These are phyloP conservation scores for Acanthaster planci DNA, from an alignment of 35 echinoderm and acorn worm genomes.

Conservation along the genomic window DNA sequence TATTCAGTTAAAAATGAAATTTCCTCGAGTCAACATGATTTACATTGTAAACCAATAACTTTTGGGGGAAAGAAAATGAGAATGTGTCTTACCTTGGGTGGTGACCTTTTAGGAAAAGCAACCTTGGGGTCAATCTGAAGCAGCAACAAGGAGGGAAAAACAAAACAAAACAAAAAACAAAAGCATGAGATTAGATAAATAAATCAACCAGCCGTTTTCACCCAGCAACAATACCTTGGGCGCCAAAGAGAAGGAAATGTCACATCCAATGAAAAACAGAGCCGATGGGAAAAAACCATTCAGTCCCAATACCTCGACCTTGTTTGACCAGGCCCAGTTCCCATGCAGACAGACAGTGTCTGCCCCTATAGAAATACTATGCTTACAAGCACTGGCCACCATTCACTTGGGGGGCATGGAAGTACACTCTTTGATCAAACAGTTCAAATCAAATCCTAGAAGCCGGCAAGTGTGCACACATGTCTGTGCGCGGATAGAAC, in stretches of 20 bases:
- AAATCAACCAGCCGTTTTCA: neutral
- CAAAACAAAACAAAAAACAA: neutral
- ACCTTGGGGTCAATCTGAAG: slow-evolving; percentile 77
- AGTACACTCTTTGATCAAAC: too few relatives aligned
- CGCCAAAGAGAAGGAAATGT: neutral
- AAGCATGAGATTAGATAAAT: neutral
- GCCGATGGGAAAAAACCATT: neutral
- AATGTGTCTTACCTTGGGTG: slow-evolving; percentile 54
- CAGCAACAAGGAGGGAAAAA: neutral
- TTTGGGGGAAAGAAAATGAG: too few relatives aligned
- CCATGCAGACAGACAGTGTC: neutral
- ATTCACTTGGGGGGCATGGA: too few relatives aligned
- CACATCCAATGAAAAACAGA: slow-evolving; percentile 23
- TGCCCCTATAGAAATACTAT: too few relatives aligned
- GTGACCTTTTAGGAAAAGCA: slow-evolving; percentile 71
- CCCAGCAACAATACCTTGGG: neutral
- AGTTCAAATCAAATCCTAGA: too few relatives aligned
- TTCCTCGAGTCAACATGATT: too few relatives aligned
- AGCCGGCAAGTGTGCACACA: too few relatives aligned
- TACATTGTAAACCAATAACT: too few relatives aligned
- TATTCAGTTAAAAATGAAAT: too few relatives aligned
- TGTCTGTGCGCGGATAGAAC: too few relatives aligned
- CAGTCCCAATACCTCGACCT: too few relatives aligned
- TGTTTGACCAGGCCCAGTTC: neutral
- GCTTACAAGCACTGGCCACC: too few relatives aligned